These are phyloP conservation scores for Helicoverpa zea DNA, from an alignment of 1,140 invertebrate genomes.

Conservation along the genomic window DNA sequence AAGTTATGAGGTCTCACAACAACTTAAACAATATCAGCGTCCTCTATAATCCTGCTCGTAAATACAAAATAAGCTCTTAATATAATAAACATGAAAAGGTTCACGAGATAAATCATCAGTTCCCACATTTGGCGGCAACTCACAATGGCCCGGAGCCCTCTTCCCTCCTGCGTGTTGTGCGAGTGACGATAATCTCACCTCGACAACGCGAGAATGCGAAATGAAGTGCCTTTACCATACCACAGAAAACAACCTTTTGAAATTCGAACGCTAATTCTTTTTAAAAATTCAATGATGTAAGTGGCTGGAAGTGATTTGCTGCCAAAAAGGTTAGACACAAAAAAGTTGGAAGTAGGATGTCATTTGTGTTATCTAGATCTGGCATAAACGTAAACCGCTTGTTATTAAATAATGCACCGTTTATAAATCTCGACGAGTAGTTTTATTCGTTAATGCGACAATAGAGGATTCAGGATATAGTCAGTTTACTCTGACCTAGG, in stretches of 20 bases:
- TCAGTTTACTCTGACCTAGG: constrained; percentile 39
- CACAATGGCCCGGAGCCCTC: constrained; percentile 59
- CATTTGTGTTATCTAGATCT: neutral
- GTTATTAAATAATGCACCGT: constrained; percentile 34
- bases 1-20: neutral
- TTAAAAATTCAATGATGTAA: constrained; percentile 71
- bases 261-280: constrained; percentile 49
- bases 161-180: constrained; percentile 60
- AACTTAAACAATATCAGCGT: constrained; percentile 24
- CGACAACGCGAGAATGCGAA: constrained; percentile 55
- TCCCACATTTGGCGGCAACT: constrained; percentile 66
- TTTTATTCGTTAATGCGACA: constrained; percentile 27
- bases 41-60: constrained; percentile 11
- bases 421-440: constrained; percentile 34
- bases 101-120: constrained; percentile 66
- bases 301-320: constrained; percentile 69
- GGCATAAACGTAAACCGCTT: neutral
- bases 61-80: constrained; percentile 48
- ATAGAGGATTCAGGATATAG: constrained; percentile 32
- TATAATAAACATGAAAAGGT: constrained; percentile 53
- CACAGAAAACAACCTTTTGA: constrained; percentile 48
- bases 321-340: constrained; percentile 10
- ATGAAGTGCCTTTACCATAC: constrained; percentile 59
- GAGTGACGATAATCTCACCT: constrained; percentile 79
- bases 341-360: constrained; percentile 5